Percentiles rank a stretch among this genome's conserved stretches.
phyloP scores from a whole-genome alignment of 1,140 invertebrate genomes.

The Bradynema listronoti region DNA sequence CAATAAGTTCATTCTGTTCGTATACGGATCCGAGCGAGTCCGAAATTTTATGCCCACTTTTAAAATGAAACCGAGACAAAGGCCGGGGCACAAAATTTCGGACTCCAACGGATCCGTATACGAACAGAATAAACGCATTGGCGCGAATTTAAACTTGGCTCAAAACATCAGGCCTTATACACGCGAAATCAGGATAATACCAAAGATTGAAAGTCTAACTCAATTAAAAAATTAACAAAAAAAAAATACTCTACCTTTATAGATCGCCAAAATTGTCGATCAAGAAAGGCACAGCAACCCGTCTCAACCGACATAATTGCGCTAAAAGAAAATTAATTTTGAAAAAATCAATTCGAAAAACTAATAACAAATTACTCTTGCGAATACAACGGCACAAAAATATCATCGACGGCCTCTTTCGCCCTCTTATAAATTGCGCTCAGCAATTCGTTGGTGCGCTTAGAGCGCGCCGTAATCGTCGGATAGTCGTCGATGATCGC shows the following conservation, averaged over 20 bases:
- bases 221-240: too few species aligned
- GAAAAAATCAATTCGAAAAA: constrained; percentile 6
- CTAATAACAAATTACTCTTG: constrained; percentile 30
- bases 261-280: constrained; percentile 34
- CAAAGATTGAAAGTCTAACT: too few species aligned
- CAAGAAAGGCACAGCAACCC: constrained; percentile 25
- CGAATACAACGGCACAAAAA: constrained; percentile 35
- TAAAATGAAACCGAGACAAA: too few species aligned
- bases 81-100: too few species aligned
- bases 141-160: too few species aligned
- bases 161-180: too few species aligned
- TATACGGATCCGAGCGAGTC: too few species aligned
- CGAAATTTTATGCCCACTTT: too few species aligned
- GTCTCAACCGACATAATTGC: constrained; percentile 26
- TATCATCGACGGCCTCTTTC: constrained; percentile 24
- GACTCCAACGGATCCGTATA: too few species aligned
- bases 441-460: constrained; percentile 22
- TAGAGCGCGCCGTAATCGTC: constrained; percentile 16
- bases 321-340: constrained; percentile 24
- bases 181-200: too few species aligned
- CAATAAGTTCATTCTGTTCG: too few species aligned
- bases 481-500: constrained; percentile 29
- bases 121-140: too few species aligned
- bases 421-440: constrained; percentile 6
- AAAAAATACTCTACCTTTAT: constrained; percentile 21